Evolutionary conservation across 2,888 invertebrate genomes (phyloP).

Genomic region (Anticlea derivata): DNA sequence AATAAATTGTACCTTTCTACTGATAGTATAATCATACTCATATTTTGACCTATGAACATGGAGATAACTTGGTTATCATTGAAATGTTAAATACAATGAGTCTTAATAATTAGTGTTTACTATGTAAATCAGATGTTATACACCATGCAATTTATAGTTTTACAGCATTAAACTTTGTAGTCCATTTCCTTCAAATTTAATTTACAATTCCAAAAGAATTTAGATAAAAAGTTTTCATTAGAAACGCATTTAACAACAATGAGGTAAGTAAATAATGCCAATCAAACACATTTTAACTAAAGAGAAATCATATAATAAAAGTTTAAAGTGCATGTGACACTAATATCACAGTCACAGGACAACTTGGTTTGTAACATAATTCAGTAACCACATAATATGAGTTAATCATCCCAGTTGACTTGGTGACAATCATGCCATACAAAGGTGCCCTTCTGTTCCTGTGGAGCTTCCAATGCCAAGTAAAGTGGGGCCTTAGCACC

Average conservation of each 20-base stretch:
- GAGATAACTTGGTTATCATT: constrained; percentile 23
- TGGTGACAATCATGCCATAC: constrained; percentile 78
- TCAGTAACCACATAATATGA: constrained; percentile 48
- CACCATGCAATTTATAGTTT: constrained; percentile 19
- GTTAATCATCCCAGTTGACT: constrained; percentile 80
- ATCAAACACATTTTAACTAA: constrained; percentile 58
- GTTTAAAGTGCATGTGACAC: constrained; percentile 78
- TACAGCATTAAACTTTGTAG: constrained; percentile 9
- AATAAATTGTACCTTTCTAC: constrained; percentile 19
- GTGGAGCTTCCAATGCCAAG: constrained; percentile 73
- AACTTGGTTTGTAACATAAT: constrained; percentile 64
- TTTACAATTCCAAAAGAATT: constrained; percentile 1
- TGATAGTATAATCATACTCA: constrained; percentile 6
- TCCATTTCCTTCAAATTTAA: background rate
- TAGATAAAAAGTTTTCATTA: background rate
- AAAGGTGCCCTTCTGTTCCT: constrained; percentile 73
- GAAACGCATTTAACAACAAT: constrained; percentile 7
- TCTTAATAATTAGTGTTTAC: constrained; percentile 11
- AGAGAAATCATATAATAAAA: constrained; percentile 67
- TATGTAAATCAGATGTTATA: constrained; percentile 16
- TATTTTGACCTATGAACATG: constrained; percentile 20
- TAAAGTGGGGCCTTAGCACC: constrained; percentile 73
- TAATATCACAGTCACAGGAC: constrained; percentile 72
- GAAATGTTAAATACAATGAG: constrained; percentile 6
- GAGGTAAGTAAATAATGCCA: constrained; percentile 32